These are phyloP conservation scores for Spilogale gracilis DNA, from an alignment of 2,113 vertebrate species.

Conservation along the genomic window DNA sequence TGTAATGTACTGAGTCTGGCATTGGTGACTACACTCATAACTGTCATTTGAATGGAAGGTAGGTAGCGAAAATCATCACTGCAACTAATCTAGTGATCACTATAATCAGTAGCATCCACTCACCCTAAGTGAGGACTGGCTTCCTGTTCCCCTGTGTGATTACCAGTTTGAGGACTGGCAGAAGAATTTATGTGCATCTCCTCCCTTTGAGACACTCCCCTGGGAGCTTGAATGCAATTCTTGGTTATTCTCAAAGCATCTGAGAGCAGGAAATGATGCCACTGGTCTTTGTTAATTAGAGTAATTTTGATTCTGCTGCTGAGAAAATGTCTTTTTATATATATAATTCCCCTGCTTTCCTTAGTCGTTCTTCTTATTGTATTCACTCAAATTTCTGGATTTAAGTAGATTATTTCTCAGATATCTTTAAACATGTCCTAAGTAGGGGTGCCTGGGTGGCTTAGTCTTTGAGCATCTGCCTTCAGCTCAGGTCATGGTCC, in stretches of 20 bases:
- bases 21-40: neutral
- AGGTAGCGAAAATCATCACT: neutral
- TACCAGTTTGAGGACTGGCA: neutral
- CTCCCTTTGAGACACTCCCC: neutral
- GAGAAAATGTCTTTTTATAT: neutral
- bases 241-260: conserved; percentile 45
- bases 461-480: too few species aligned
- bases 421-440: neutral
- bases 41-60: neutral
- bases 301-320: neutral
- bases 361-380: neutral
- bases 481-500: too few species aligned
- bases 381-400: neutral
- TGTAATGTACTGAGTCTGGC: neutral
- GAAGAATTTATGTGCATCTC: neutral
- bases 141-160: neutral
- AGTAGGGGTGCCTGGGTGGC: too few species aligned
- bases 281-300: neutral
- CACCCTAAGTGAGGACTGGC: neutral
- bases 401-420: neutral
- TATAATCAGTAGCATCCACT: neutral
- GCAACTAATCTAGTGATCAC: neutral
- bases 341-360: neutral
- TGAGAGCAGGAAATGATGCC: neutral
- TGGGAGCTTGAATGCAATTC: neutral